Conservation (phyloP, 2,113 vertebrate species). For the Oxyruncus cristatus region DNA sequence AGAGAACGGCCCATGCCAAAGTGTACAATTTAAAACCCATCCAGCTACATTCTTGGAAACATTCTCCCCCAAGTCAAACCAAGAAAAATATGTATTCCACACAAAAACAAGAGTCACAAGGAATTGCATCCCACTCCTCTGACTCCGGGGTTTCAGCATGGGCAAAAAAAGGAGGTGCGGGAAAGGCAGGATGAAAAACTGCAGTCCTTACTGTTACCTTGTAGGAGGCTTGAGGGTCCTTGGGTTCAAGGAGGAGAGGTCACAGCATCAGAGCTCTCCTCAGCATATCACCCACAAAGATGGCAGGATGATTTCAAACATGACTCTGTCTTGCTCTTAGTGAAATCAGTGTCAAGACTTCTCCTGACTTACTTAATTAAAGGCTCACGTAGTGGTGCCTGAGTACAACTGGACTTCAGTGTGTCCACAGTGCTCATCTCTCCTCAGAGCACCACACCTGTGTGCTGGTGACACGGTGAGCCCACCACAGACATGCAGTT, state of each 20-base stretch:
- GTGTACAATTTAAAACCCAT: slow-evolving; percentile 30
- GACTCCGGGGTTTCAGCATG: not conserved
- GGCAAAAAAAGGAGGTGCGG: accelerated
- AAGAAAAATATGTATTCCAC: not conserved
- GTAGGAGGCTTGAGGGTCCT: not conserved
- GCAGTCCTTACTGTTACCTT: not conserved
- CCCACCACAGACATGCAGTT: not conserved
- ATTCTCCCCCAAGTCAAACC: not conserved
- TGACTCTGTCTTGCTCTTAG: not conserved
- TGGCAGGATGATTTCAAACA: not conserved
- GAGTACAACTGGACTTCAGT: not conserved
- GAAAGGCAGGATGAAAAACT: not conserved
- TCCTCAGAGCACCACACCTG: not conserved
- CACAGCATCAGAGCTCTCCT: not conserved
- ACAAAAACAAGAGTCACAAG: not conserved
- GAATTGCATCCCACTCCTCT: not conserved
- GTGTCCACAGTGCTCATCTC: not conserved
- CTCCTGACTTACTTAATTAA: not conserved
- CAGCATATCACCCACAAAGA: not conserved
- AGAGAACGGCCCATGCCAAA: not conserved
- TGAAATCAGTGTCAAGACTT: not conserved
- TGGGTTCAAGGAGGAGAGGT: not conserved
- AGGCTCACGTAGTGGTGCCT: not conserved
- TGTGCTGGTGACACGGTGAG: not conserved
- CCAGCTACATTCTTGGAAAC: slow-evolving; percentile 5